Percentiles rank a stretch among this genome's conserved stretches.
Conservation (phyloP, 2,888 invertebrate genomes). For the Exocentrus adspersus region DNA sequence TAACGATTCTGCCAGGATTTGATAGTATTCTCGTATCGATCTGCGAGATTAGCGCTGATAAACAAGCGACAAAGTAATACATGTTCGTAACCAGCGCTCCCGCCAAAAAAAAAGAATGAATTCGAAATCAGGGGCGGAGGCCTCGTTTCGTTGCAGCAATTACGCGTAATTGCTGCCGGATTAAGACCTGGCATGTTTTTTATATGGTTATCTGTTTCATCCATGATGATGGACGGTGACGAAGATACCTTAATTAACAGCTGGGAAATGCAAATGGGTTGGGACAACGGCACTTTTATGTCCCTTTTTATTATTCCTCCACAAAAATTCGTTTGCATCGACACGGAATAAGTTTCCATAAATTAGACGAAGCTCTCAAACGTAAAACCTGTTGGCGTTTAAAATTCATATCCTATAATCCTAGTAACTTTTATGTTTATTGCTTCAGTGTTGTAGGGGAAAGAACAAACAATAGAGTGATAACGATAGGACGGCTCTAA, state of each 20-base stretch:
- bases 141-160: neutral
- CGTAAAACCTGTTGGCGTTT: conserved; percentile 4
- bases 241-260: too few species aligned
- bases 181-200: neutral
- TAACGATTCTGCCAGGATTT: conserved; percentile 13
- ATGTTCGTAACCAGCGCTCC: neutral
- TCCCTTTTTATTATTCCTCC: neutral
- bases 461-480: neutral
- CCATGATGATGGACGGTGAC: too few species aligned
- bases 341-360: conserved; percentile 8
- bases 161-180: neutral
- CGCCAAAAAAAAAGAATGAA: neutral
- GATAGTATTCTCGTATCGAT: too few species aligned
- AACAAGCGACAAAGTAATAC: neutral
- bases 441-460: neutral
- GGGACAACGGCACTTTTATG: conserved; percentile 10
- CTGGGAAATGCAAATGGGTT: neutral
- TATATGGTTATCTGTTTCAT: too few species aligned
- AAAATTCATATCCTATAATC: neutral
- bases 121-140: neutral
- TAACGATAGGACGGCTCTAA: too few species aligned
- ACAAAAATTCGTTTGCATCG: neutral
- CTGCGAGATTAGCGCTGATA: too few species aligned
- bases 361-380: conserved; percentile 5
- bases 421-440: neutral